Evolutionary conservation across 92 coral and sea anemone genomes (phyloP).

Genomic region (Zoanthus solanderi): DNA sequence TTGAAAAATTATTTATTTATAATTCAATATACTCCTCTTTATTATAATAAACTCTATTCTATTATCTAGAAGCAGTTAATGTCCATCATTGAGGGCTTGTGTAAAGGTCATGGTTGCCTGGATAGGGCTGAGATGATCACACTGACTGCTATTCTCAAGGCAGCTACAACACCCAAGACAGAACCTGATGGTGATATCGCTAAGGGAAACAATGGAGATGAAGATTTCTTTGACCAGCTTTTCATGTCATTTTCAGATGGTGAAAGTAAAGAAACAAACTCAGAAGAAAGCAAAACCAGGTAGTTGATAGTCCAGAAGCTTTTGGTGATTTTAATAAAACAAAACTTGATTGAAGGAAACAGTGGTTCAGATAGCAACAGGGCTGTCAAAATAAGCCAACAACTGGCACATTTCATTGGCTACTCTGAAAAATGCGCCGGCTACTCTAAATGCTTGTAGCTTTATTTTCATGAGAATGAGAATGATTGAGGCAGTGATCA

Average conservation of each 20-base stretch:
- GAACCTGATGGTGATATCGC: slow-evolving; percentile 23
- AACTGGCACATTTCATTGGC: too few relatives aligned
- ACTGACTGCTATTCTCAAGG: slow-evolving; percentile 74
- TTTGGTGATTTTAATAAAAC: too few relatives aligned
- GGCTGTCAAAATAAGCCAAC: too few relatives aligned
- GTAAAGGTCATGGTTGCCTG: slow-evolving; percentile 98
- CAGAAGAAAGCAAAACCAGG: slow-evolving; percentile 57
- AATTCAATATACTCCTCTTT: too few relatives aligned
- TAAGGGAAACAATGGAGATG: slow-evolving; percentile 56
- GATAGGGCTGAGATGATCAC: slow-evolving; percentile 82
- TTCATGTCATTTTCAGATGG: slow-evolving; percentile 73
- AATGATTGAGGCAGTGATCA: too few relatives aligned
- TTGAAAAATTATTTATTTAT: too few relatives aligned
- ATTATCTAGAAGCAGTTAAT: slow-evolving; percentile 81
- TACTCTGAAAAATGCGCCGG: too few relatives aligned
- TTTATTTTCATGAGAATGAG: too few relatives aligned
- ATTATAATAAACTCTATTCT: background rate
- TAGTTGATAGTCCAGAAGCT: background rate
- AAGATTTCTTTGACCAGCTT: slow-evolving; percentile 71
- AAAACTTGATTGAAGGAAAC: too few relatives aligned
- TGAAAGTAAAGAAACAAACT: slow-evolving; percentile 39
- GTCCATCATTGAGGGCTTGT: slow-evolving; percentile 91
- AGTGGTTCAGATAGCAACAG: too few relatives aligned
- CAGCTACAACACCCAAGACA: slow-evolving; percentile 67
- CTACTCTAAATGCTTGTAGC: too few relatives aligned